Evolutionary conservation across 2,797 vertebrate genomes (phyloP), one percentile per base, ranked within the genome.

Genomic region (Echiichthys vipera): DNA sequence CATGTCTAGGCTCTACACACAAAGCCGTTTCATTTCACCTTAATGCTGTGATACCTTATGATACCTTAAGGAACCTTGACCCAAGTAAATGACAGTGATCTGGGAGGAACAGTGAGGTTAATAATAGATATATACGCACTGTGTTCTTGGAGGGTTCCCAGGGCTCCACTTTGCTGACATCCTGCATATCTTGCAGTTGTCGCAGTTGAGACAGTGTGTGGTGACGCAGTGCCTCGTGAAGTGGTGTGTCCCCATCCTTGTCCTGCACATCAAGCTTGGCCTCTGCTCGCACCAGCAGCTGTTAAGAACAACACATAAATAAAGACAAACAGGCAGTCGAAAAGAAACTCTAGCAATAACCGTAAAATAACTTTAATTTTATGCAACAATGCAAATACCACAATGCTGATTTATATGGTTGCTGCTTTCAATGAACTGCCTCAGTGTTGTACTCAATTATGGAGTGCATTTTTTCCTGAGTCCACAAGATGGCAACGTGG

Each of bases 131-230:
- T 63, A n/a, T 61, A 74, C 84, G 50, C 94, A 99, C 98, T 84
- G 98, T 99, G 95, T 99, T 99, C 94, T 99, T 99, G 82, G 97
- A 99, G 51, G 98, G 98, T 86, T 99, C 98, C 97, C 98, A 99
- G 81, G 97, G 96, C 93, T 99, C 98, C 68, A 99, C 98, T 93
- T 99, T 99, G 91, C 98, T 98, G 91, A 99, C 98, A 75, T 99
- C 98, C 93, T 99, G 98, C 98, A 99, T 99, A 88, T 99, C 98
- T 90, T 99, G 98, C 32, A 99, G 96, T 30, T 99, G 98, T 56
- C 98, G 96, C 63, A 99, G 95, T 81, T 99, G 98, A 79, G 97
- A 99, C 83, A 99, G 92, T 0, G 98, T 99, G 84, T 99, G 98
- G 92, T 99, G 98, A 57, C 98, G 95, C 81, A 99, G 95, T 79